Conservation (phyloP, 23 tunicate genomes). For the Corella eumyota region DNA sequence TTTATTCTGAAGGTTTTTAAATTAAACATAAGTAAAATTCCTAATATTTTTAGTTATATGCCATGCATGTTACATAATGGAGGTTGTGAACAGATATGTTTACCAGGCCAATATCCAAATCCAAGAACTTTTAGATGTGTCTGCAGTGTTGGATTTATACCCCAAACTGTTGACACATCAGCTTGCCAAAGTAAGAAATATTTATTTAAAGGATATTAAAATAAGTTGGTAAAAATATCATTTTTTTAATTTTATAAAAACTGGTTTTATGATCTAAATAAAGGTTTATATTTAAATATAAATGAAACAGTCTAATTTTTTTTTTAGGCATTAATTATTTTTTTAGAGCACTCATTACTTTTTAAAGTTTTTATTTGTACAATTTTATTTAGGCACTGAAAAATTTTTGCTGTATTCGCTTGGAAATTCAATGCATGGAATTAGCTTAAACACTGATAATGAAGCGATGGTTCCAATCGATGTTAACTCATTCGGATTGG, state of each 20-base stretch:
- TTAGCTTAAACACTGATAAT: slow-evolving; percentile 11
- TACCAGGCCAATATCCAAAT: slow-evolving; percentile 16
- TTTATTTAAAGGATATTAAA: no score
- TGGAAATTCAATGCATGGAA: slow-evolving; percentile 12
- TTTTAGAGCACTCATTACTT: no score
- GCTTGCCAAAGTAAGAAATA: slow-evolving; percentile 26
- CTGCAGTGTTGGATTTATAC: slow-evolving; percentile 19
- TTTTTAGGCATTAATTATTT: no score
- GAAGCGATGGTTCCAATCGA: slow-evolving; percentile 40
- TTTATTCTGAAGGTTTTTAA: no score
- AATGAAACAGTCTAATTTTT: no score
- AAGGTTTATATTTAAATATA: no score
- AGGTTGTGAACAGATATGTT: slow-evolving; percentile 54
- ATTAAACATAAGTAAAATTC: no score
- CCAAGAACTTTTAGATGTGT: slow-evolving; percentile 4
- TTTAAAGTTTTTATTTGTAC: not conserved
- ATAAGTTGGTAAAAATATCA: not conserved
- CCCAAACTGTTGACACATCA: not conserved
- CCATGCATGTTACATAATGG: slow-evolving; percentile 33
- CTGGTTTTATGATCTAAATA: no score
- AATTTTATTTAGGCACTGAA: slow-evolving; percentile 20
- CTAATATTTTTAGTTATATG: no score
- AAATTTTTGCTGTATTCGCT: slow-evolving; percentile 48
- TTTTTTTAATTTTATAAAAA: not conserved
- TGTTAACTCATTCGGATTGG: slow-evolving; percentile 36